These are phyloP conservation scores for Conchocele bisecta DNA, from an alignment of 2,888 invertebrate genomes.

Conservation along the genomic window DNA sequence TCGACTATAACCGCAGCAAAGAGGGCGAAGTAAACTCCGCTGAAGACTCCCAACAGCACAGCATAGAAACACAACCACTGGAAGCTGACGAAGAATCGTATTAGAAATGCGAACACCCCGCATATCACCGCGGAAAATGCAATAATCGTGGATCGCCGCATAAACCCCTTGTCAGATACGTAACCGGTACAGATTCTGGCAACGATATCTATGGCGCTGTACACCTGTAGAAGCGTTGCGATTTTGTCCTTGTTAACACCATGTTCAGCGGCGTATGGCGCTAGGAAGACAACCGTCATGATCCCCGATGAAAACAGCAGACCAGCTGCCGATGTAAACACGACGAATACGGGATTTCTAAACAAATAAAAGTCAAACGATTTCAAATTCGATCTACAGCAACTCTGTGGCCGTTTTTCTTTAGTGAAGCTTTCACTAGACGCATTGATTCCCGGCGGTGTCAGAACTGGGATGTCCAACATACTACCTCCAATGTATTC, in stretches of 20 bases:
- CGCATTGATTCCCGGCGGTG: too few species aligned
- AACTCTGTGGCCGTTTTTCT: too few species aligned
- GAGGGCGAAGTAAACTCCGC: slow-evolving; percentile 57
- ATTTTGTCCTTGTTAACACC: slow-evolving; percentile 26
- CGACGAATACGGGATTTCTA: slow-evolving; percentile 35
- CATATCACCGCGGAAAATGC: slow-evolving; percentile 20
- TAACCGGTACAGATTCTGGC: slow-evolving; percentile 36
- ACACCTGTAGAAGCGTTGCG: slow-evolving; percentile 37
- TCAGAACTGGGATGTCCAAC: neutral
- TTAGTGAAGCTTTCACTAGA: too few species aligned
- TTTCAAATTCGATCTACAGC: too few species aligned
- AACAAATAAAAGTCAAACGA: slow-evolving; percentile 41
- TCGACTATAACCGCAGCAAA: slow-evolving; percentile 60
- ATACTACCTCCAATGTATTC: neutral
- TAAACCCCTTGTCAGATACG: slow-evolving; percentile 30
- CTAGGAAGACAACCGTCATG: slow-evolving; percentile 33
- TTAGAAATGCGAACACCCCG: slow-evolving; percentile 6
- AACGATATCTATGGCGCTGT: slow-evolving; percentile 34
- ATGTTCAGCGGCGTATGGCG: slow-evolving; percentile 42
- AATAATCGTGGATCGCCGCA: slow-evolving; percentile 27
- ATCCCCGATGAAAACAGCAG: slow-evolving; percentile 34
- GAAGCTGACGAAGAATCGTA: slow-evolving; percentile 48
- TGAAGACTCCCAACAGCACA: slow-evolving; percentile 52
- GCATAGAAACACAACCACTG: slow-evolving; percentile 48
- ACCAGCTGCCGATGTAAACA: slow-evolving; percentile 19